Percentiles rank a stretch among this genome's conserved stretches.
These are phyloP conservation scores for Petroica traversi DNA, from an alignment of 2,113 vertebrate species.

Conservation along the genomic window DNA sequence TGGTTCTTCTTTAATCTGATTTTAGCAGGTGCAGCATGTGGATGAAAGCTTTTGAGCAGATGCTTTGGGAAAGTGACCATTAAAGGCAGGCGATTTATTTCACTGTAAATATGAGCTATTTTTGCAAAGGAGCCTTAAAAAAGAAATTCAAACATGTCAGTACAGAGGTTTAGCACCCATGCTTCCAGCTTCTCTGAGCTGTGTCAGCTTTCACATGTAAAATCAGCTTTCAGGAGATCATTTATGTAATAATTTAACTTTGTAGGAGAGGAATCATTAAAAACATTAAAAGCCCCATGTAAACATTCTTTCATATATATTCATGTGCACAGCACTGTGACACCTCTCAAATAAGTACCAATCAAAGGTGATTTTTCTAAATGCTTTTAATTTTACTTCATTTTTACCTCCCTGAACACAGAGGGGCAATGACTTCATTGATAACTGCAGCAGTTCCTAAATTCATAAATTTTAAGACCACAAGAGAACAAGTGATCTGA, in stretches of 20 bases:
- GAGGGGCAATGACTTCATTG: neutral
- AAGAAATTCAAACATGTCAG: neutral
- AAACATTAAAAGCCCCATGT: neutral
- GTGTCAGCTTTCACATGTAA: neutral
- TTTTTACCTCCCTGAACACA: neutral
- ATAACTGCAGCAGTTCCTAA: neutral
- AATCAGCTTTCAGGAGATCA: neutral
- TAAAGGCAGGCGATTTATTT: slow-evolving; percentile 5
- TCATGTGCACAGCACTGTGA: neutral
- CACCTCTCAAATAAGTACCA: neutral
- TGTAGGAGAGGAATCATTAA: neutral
- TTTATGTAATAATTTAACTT: neutral
- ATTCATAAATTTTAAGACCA: neutral
- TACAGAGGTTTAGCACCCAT: neutral
- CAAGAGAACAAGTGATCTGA: neutral
- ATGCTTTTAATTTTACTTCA: neutral
- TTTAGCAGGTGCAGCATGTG: slow-evolving; percentile 54
- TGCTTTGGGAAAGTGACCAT: slow-evolving; percentile 34
- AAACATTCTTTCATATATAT: neutral
- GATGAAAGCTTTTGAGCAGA: slow-evolving; percentile 47
- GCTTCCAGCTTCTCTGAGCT: neutral
- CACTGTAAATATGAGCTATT: neutral
- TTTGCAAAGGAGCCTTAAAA: neutral
- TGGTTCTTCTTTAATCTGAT: slow-evolving; percentile 36
- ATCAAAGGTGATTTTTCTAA: neutral